A percentile compares a stretch with the other conserved stretches of the same genome.
These are phyloP conservation scores for Caenorhabditis imperialis DNA, from an alignment of 2,888 invertebrate genomes.

Conservation along the genomic window DNA sequence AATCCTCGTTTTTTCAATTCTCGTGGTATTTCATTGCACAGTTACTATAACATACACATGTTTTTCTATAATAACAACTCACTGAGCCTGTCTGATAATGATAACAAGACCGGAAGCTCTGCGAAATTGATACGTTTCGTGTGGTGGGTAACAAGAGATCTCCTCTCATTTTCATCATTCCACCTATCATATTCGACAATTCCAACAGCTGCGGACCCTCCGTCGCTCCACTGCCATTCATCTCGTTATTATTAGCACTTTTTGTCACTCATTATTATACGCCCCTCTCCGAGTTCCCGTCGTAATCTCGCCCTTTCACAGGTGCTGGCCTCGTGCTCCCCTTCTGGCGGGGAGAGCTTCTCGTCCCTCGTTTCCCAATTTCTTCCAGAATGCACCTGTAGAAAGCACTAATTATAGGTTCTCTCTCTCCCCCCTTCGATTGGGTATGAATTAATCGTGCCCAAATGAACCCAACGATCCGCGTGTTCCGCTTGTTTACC, in stretches of 20 bases:
- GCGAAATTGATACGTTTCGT: slow-evolving; percentile 27
- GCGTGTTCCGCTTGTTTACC: slow-evolving; percentile 31
- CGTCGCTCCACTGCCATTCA: slow-evolving; percentile 33
- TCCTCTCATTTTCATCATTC: slow-evolving; percentile 19
- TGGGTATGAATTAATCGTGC: slow-evolving; percentile 34
- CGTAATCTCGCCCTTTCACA: neutral
- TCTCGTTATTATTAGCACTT: slow-evolving; percentile 48
- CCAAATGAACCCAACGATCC: slow-evolving; percentile 29
- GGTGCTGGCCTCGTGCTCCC: neutral
- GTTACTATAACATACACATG: no score
- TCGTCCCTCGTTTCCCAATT: slow-evolving; percentile 4
- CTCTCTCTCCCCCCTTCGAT: slow-evolving; percentile 1
- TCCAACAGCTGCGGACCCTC: slow-evolving; percentile 41
- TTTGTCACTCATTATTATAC: slow-evolving; percentile 52
- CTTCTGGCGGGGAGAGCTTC: neutral
- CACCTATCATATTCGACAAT: slow-evolving; percentile 46
- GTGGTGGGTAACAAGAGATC: neutral
- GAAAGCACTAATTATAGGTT: slow-evolving; percentile 30
- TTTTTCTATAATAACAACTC: no score
- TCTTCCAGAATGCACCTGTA: slow-evolving; percentile 38
- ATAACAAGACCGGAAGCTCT: no score
- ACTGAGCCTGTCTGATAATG: no score
- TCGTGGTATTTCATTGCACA: slow-evolving; percentile 8
- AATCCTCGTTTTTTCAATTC: slow-evolving; percentile 22
- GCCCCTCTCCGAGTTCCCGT: slow-evolving; percentile 3